phyloP scores from a whole-genome alignment of 2,113 vertebrate genomes.

The Megaceryle torquata region DNA sequence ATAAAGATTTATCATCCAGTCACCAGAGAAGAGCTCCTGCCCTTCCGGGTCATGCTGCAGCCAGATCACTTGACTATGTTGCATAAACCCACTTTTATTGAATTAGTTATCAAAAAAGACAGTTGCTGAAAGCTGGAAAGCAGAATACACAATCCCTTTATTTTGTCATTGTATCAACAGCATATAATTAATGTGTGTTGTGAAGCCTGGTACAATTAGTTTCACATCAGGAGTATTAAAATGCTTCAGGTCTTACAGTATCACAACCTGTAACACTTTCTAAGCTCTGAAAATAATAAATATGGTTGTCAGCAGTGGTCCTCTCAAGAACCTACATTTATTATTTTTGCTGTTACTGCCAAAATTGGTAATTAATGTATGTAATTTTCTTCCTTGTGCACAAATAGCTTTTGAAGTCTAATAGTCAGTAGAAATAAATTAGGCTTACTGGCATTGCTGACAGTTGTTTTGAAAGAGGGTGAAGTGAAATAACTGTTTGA shows the following conservation, averaged over 20 bases:
- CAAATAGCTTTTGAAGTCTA: constrained; percentile 24
- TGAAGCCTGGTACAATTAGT: background rate
- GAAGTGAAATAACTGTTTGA: constrained; percentile 8
- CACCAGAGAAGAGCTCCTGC: background rate
- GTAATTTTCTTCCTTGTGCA: constrained; percentile 6
- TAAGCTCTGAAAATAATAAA: constrained; percentile 6
- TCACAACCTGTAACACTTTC: background rate
- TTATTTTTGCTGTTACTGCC: background rate
- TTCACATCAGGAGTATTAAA: background rate
- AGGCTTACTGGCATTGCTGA: background rate
- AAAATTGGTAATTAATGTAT: constrained; percentile 12
- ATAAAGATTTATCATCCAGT: background rate
- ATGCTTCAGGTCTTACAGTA: background rate
- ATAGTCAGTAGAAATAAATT: constrained; percentile 23
- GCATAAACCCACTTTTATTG: background rate
- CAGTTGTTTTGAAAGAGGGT: constrained; percentile 8
- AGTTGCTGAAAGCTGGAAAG: constrained; percentile 14
- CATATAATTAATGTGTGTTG: background rate
- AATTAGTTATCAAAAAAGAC: background rate
- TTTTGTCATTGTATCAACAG: background rate
- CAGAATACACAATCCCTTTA: background rate
- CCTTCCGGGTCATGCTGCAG: background rate
- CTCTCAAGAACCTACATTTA: background rate
- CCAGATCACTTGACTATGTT: background rate
- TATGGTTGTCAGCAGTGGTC: background rate